These are phyloP conservation scores for Rhineura floridana DNA, from an alignment of 2,113 vertebrate species.

Conservation along the genomic window DNA sequence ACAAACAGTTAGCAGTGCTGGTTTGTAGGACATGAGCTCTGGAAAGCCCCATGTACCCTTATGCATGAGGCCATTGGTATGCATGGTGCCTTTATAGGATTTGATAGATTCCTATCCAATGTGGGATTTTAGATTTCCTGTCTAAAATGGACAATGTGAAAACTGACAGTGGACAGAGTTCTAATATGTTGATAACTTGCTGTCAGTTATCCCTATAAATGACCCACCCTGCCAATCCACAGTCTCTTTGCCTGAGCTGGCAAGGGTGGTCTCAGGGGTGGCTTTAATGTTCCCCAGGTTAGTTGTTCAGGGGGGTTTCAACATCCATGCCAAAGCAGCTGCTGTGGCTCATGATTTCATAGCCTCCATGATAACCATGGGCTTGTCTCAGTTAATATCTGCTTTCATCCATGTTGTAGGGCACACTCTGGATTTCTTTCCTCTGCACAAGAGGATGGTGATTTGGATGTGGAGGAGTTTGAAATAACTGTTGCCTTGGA, in stretches of 20 bases:
- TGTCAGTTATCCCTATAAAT: not conserved
- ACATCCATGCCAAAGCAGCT: not conserved
- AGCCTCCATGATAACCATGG: not conserved
- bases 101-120: not conserved
- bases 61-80: not conserved
- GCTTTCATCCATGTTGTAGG: not conserved
- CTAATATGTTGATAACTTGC: not conserved
- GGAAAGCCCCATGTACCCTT: not conserved
- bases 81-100: not conserved
- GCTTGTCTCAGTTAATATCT: not conserved
- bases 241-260: not conserved
- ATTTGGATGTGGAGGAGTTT: not conserved
- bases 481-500: not conserved
- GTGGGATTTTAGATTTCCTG: not conserved
- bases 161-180: not conserved
- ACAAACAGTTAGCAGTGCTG: not conserved
- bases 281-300: not conserved
- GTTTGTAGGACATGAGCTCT: not conserved
- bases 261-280: not conserved
- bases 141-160: not conserved
- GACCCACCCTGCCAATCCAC: not conserved
- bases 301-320: not conserved
- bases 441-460: not conserved
- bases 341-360: not conserved
- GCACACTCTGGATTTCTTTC: not conserved